Base-by-base conservation (phyloP, 2,797 vertebrate genomes). In the Enteromius radiatus region DNA sequence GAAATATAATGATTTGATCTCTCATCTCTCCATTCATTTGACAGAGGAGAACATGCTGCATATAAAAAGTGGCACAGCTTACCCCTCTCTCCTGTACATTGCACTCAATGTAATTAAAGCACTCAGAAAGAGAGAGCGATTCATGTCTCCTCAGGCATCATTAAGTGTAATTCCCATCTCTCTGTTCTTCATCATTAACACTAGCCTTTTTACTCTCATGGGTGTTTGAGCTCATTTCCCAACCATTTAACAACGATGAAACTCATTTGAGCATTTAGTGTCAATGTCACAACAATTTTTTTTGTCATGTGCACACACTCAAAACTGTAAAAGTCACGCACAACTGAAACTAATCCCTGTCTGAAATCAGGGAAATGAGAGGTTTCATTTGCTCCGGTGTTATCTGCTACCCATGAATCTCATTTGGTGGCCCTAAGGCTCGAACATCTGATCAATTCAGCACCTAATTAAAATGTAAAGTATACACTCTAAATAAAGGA, bases 121-220 rank as follows among this genome's bases (percentile, higher is more conserved):
- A 54, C 23, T 41, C 38, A 38, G 45, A 67, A 23, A 7, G 61
- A 61, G 63, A 69, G 71, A 56, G 28, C 41, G 70, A 43, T 41
- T 19, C 31, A 61, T 49, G 95, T 96, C 97, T 97, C 96, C 92
- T 89, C 93, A 96, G 95, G 93, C 96, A 96, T 96, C 96, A 97
- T 98, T 98, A 98, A 96, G 96, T 97, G 95, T 96, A 95, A 96
- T 96, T 97, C 96, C 92, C 96, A 96, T 95, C 94, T 92, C 93
- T 95, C 93, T 92, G 93, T 94, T 92, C 94, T 89, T 95, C 96
- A 97, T 97, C 96, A 97, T 96, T 96, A 98, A 97, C 96, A 98
- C 96, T 97, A 96, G 96, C 95, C 96, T 97, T 97, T 97, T 96
- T 94, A 94, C 95, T 95, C 95, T 95, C 96, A 89, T 70, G 96